Conservation (phyloP, 2,888 invertebrate species). For the Drosophila conformis region DNA sequence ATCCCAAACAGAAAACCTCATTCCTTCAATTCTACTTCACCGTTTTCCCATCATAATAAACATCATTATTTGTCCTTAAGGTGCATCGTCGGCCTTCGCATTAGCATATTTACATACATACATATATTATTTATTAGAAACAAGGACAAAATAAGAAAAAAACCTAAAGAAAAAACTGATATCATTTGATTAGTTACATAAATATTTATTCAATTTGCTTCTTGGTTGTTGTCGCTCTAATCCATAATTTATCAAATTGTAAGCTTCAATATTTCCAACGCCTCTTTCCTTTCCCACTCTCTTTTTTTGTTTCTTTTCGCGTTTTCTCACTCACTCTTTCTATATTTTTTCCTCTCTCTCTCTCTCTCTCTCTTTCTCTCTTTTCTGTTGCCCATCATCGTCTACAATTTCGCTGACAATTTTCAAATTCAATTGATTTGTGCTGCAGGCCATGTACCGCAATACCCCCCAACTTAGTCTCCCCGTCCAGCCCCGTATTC, state of each 20-base stretch:
- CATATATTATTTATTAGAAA: slow-evolving; percentile 11
- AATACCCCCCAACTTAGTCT: not conserved
- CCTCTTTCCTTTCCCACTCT: not conserved
- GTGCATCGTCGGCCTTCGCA: slow-evolving; percentile 8
- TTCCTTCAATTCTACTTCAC: not conserved
- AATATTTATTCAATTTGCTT: slow-evolving; percentile 77
- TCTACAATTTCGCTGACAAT: slow-evolving; percentile 70
- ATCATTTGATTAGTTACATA: slow-evolving; percentile 81
- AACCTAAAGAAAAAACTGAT: slow-evolving; percentile 40
- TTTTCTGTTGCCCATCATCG: slow-evolving; percentile 5
- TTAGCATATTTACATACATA: slow-evolving; percentile 15
- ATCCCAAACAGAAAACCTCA: not conserved
- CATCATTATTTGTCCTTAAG: slow-evolving; percentile 24
- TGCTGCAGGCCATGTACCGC: slow-evolving; percentile 65
- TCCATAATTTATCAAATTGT: slow-evolving; percentile 76
- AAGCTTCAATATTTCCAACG: slow-evolving; percentile 65
- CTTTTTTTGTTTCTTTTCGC: not conserved
- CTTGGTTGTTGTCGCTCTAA: slow-evolving; percentile 55
- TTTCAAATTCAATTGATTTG: slow-evolving; percentile 80
- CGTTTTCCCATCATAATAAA: not conserved
- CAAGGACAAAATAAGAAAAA: not conserved
- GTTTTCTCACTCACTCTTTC: not conserved
- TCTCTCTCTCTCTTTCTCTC: slow-evolving; percentile 19
- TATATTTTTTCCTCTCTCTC: too few relatives aligned
- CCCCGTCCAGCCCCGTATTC: not conserved